Evolutionary conservation across 2,888 invertebrate genomes (phyloP).

Genomic region (Cosmorhoe ocellata): DNA sequence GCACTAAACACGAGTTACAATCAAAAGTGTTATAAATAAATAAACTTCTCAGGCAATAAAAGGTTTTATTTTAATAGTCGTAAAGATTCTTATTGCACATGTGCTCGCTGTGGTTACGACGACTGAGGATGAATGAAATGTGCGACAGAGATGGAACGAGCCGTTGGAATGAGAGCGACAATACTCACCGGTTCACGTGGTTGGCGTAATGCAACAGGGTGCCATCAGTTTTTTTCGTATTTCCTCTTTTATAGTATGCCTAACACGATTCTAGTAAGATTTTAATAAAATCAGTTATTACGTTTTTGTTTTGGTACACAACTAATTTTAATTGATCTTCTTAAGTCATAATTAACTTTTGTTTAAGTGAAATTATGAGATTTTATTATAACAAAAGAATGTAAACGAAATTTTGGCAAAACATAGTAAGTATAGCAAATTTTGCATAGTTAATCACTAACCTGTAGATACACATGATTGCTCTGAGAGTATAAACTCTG

Average conservation of each 20-base stretch:
- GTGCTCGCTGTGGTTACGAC: conserved; percentile 72
- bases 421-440: too few species aligned
- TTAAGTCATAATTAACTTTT: too few species aligned
- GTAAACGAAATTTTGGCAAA: too few species aligned
- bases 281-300: not conserved
- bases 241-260: conserved; percentile 5
- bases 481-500: too few species aligned
- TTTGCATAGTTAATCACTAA: too few species aligned
- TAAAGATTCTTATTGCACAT: conserved; percentile 79
- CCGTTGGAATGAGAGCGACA: conserved; percentile 55
- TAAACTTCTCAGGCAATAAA: conserved; percentile 76
- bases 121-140: conserved; percentile 72
- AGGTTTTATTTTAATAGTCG: conserved; percentile 71
- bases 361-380: too few species aligned
- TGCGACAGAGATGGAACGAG: conserved; percentile 55
- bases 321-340: not conserved
- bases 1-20: conserved; percentile 77
- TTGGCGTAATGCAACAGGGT: conserved; percentile 63
- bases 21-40: conserved; percentile 77
- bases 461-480: too few species aligned
- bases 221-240: conserved; percentile 55
- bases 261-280: not conserved
- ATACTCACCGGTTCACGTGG: conserved; percentile 76
- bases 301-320: not conserved
- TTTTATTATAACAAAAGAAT: too few species aligned